phyloP scores from a whole-genome alignment of 1,140 invertebrate species.

The Geopemphigus sp. region DNA sequence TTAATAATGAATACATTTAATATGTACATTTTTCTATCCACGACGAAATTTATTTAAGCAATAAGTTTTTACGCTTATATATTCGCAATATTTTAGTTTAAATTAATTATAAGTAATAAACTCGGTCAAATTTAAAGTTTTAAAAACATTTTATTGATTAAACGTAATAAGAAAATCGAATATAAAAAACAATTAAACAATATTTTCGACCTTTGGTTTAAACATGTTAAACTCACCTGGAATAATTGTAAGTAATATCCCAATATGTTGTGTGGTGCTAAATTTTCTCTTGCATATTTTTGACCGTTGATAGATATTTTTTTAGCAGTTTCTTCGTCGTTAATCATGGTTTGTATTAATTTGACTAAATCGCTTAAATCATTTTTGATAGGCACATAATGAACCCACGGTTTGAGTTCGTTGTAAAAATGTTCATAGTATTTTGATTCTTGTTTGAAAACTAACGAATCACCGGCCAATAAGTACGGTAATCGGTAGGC shows the following conservation, averaged over 20 bases:
- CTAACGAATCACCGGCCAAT: conserved; percentile 77
- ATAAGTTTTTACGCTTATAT: no score
- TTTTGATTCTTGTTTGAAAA: conserved; percentile 88
- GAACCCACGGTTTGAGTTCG: conserved; percentile 69
- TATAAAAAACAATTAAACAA: conserved; percentile 49
- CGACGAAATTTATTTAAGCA: no score
- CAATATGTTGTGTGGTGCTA: conserved; percentile 81
- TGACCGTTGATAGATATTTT: conserved; percentile 71
- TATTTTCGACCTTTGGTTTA: no score
- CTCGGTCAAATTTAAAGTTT: no score
- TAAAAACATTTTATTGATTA: no score
- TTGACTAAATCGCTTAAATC: conserved; percentile 80
- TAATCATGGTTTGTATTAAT: conserved; percentile 75
- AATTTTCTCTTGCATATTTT: conserved; percentile 72
- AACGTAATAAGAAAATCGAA: neutral
- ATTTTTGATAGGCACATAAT: conserved; percentile 80
- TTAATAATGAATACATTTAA: no score
- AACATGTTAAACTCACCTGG: conserved; percentile 59
- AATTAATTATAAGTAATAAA: no score
- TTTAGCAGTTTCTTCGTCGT: conserved; percentile 71
- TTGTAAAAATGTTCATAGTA: conserved; percentile 95
- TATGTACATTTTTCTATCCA: no score
- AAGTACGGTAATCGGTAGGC: conserved; percentile 93
- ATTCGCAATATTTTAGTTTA: no score
- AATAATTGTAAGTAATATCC: conserved; percentile 86